phyloP scores from a whole-genome alignment of 2,797 vertebrate genomes.

The Mycteria americana region DNA sequence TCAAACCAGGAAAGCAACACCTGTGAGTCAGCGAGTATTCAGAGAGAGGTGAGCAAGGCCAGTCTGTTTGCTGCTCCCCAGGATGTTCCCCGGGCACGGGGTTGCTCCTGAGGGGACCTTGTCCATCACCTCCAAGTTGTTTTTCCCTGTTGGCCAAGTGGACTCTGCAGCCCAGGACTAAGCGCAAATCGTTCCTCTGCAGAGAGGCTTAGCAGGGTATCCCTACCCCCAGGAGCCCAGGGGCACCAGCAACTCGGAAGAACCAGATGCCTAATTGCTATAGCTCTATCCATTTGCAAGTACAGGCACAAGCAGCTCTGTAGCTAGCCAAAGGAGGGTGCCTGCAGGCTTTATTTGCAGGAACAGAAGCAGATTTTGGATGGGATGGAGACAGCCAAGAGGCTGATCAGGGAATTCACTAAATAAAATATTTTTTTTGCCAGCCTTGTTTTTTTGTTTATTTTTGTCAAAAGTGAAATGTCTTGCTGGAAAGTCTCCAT shows the following conservation, averaged over 20 bases:
- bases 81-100: background rate
- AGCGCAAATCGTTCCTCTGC: background rate
- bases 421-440: background rate
- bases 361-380: conserved; percentile 7
- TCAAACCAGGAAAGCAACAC: background rate
- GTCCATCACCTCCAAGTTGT: background rate
- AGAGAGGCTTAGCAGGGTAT: background rate
- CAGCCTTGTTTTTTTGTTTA: background rate
- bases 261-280: background rate
- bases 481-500: conserved; percentile 10
- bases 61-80: background rate
- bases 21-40: background rate
- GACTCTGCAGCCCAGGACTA: background rate
- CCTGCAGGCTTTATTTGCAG: background rate
- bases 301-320: background rate
- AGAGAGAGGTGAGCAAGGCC: background rate
- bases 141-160: background rate
- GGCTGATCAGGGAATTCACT: background rate
- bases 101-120: background rate
- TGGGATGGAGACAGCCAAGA: background rate
- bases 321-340: background rate
- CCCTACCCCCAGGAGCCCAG: background rate
- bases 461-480: conserved; percentile 1
- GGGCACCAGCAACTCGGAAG: background rate
- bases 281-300: background rate